These are phyloP conservation scores for Platanista minor DNA, from an alignment of 2,113 vertebrate species.

Conservation along the genomic window DNA sequence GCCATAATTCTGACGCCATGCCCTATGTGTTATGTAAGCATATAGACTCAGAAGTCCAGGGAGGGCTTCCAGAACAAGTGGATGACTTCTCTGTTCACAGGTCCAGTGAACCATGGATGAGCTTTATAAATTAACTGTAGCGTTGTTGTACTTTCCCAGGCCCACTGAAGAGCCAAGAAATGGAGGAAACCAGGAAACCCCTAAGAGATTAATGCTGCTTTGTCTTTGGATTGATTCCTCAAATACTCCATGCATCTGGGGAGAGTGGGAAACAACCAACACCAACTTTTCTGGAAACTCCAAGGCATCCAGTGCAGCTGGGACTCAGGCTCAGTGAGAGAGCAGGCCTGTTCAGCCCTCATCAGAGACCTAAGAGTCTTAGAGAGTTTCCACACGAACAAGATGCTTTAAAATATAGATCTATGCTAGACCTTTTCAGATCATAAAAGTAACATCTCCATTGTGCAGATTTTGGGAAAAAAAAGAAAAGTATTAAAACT, in stretches of 20 bases:
- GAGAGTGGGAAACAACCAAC: neutral
- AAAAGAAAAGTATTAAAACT: neutral
- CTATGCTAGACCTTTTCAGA: neutral
- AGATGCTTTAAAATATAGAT: neutral
- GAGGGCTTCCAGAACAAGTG: neutral
- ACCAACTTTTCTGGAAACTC: neutral
- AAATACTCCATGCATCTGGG: neutral
- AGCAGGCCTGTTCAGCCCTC: neutral
- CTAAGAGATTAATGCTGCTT: neutral
- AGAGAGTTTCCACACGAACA: neutral
- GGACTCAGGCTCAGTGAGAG: neutral
- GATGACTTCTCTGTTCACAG: neutral
- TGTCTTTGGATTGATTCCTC: neutral
- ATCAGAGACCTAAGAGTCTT: neutral
- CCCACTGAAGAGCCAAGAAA: neutral
- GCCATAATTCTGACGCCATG: neutral
- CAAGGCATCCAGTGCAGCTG: neutral
- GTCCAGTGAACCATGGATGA: neutral
- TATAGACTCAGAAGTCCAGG: neutral
- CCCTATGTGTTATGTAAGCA: neutral
- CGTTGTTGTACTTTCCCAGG: neutral
- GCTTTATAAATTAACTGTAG: neutral
- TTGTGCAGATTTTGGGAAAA: neutral
- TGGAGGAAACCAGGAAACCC: neutral
- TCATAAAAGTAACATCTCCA: neutral